Conservation (phyloP, 2,888 invertebrate species). For the Macrophya annulata region DNA sequence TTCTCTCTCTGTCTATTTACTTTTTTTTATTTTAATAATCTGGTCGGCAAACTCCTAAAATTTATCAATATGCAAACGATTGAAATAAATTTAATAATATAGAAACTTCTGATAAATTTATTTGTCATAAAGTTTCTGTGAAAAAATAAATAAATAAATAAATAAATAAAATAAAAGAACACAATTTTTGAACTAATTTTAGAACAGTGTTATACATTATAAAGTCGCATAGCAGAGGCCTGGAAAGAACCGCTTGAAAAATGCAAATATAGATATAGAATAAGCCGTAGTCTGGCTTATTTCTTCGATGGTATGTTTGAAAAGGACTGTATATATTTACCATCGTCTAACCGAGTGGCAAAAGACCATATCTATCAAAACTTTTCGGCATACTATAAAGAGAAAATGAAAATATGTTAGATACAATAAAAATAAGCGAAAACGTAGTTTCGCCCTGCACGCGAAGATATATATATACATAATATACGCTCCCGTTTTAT, state of each 20-base stretch:
- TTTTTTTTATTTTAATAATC: background rate
- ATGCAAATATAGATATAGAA: slow-evolving; percentile 39
- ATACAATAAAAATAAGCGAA: slow-evolving; percentile 26
- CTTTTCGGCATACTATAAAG: slow-evolving; percentile 46
- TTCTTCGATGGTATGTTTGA: slow-evolving; percentile 43
- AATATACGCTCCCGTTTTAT: too few species aligned
- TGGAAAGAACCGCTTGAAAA: slow-evolving; percentile 26
- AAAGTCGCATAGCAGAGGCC: background rate
- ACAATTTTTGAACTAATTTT: slow-evolving; percentile 2
- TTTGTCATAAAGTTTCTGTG: background rate
- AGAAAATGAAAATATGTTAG: background rate
- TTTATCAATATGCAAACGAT: background rate
- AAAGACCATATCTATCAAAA: slow-evolving; percentile 51
- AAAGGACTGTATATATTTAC: slow-evolving; percentile 39
- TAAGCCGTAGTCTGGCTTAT: slow-evolving; percentile 16
- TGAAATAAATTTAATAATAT: background rate
- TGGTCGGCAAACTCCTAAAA: background rate
- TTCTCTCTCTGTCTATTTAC: background rate
- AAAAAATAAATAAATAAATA: background rate
- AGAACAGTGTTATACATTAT: background rate
- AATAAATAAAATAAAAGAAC: background rate
- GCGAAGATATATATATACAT: background rate
- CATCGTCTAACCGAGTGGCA: slow-evolving; percentile 43
- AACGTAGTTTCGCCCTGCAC: background rate
- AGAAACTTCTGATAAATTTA: background rate